Evolutionary conservation across 2,113 vertebrate genomes (phyloP).

Genomic region (Cavia aperea): DNA sequence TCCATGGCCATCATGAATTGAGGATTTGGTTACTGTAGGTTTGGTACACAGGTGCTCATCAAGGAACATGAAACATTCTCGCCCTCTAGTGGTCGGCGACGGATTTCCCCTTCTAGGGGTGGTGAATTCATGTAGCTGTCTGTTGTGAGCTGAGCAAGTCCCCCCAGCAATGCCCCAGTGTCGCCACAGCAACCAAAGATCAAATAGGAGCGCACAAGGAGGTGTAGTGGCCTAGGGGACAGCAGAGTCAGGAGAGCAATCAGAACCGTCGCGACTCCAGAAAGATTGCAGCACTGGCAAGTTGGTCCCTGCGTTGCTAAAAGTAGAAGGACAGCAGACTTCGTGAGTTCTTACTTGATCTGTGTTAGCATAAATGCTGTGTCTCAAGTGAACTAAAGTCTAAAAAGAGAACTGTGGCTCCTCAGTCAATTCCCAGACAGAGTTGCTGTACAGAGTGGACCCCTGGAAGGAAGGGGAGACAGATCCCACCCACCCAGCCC

Average conservation of each 20-base stretch:
- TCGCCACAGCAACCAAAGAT: not conserved
- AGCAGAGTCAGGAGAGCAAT: not conserved
- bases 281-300: not conserved
- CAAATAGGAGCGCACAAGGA: too few species aligned
- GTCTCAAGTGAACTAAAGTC: not conserved
- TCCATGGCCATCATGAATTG: not conserved
- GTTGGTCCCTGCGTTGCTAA: too few species aligned
- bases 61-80: not conserved
- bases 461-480: not conserved
- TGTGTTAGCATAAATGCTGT: not conserved
- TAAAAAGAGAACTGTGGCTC: not conserved
- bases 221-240: accelerated
- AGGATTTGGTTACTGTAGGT: not conserved
- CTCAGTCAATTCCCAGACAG: not conserved
- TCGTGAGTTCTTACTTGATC: not conserved
- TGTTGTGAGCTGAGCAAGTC: not conserved
- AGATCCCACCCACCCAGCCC: not conserved
- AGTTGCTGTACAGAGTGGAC: too few species aligned
- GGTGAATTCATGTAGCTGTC: not conserved
- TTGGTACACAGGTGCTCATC: not conserved
- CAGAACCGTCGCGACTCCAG: accelerated
- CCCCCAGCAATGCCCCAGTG: not conserved
- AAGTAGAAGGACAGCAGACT: not conserved
- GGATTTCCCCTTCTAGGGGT: not conserved
- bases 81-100: not conserved